Percentiles rank a stretch among this genome's conserved stretches.
Conservation (phyloP, 2,797 vertebrate genomes). For the Girardinus metallicus region DNA sequence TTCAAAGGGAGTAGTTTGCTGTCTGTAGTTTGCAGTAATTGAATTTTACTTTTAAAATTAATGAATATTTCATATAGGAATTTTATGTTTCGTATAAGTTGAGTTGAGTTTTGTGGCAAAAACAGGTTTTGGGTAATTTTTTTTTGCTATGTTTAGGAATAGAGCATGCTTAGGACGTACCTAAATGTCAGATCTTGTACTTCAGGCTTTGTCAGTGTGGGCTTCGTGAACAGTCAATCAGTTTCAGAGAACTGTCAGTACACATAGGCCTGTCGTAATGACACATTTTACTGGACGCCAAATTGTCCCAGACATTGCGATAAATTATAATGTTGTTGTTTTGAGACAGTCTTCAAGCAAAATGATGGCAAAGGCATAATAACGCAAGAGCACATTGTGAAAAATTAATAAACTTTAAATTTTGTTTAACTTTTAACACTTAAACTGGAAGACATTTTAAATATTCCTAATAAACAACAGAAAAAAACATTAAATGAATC, state of each 20-base stretch:
- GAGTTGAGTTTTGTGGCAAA: background rate
- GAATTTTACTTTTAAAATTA: background rate
- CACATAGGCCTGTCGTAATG: background rate
- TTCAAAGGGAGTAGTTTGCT: background rate
- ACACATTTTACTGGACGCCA: too few relatives aligned
- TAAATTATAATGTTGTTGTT: too few relatives aligned
- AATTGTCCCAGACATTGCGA: too few relatives aligned
- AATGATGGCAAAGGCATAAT: too few relatives aligned
- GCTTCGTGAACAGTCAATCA: background rate
- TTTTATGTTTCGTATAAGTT: background rate
- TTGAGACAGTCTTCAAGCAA: too few relatives aligned
- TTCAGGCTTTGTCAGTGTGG: background rate
- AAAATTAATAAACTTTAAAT: too few relatives aligned
- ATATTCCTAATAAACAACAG: too few relatives aligned
- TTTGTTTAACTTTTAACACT: too few relatives aligned
- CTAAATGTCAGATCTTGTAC: background rate
- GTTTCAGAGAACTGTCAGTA: background rate
- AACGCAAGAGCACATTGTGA: too few relatives aligned
- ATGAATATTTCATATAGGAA: too few relatives aligned
- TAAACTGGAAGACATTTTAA: too few relatives aligned
- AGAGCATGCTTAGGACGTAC: background rate
- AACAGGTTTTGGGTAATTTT: background rate
- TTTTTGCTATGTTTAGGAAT: background rate
- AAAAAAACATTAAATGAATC: too few relatives aligned
- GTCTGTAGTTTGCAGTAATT: background rate